Conservation (phyloP, 2,113 vertebrate genomes). For the Helogale parvula region DNA sequence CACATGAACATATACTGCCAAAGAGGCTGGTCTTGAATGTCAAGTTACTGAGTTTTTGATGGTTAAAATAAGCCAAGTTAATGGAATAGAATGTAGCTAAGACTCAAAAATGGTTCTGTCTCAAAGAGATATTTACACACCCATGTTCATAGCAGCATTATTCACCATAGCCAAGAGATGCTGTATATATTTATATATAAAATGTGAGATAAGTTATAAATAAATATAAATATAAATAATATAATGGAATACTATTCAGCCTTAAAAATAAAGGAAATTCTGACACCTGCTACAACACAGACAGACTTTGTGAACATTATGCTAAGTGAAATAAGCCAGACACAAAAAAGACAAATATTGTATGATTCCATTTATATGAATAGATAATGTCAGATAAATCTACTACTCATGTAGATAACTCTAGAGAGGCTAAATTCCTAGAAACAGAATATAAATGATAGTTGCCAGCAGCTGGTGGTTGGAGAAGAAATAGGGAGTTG, state of each 20-base stretch:
- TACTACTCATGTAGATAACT: background rate
- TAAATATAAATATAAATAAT: too few species aligned
- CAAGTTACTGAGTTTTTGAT: background rate
- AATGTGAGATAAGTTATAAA: background rate
- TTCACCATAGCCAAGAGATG: background rate
- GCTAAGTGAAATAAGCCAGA: background rate
- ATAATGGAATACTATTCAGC: background rate
- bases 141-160: background rate
- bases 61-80: constrained; percentile 3
- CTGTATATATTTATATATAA: background rate
- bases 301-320: background rate
- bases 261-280: background rate
- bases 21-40: background rate
- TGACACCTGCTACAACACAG: background rate
- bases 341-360: background rate
- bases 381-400: background rate
- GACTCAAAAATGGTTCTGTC: background rate
- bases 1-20: background rate
- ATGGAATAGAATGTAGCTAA: background rate
- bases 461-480: background rate
- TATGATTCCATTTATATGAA: background rate
- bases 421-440: background rate
- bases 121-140: background rate
- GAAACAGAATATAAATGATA: background rate
- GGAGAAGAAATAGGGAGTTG: background rate